Conservation (phyloP, 2,113 vertebrate genomes). For the Neomonachus schauinslandi region DNA sequence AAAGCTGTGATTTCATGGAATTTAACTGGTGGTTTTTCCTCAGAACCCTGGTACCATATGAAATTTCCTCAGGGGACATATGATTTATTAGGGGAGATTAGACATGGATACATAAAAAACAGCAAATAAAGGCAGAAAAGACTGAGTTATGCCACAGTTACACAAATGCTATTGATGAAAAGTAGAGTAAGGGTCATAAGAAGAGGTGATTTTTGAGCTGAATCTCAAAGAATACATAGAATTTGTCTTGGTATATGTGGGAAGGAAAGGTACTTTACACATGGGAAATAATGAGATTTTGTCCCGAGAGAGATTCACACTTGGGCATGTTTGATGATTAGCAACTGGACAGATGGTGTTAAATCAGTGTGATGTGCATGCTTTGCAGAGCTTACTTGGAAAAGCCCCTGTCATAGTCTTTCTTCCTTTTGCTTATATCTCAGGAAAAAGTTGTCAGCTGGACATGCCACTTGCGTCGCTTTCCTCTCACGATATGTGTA, state of each 20-base stretch:
- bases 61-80: not conserved
- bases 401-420: not conserved
- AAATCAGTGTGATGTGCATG: not conserved
- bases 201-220: not conserved
- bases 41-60: not conserved
- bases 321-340: not conserved
- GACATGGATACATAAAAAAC: not conserved
- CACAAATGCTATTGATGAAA: not conserved
- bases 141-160: not conserved
- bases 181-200: not conserved
- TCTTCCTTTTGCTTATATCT: not conserved
- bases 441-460: not conserved
- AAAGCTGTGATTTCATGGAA: slow-evolving; percentile 5
- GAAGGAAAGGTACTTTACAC: not conserved
- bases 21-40: not conserved
- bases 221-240: not conserved
- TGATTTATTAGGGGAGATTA: not conserved
- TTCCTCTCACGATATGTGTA: not conserved
- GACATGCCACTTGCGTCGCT: not conserved
- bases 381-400: not conserved
- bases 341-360: not conserved
- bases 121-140: not conserved
- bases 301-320: not conserved
- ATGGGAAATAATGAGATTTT: not conserved
- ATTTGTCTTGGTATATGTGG: not conserved